Base-by-base conservation (phyloP, 2,797 vertebrate genomes). In the Cichlasoma orientale region DNA sequence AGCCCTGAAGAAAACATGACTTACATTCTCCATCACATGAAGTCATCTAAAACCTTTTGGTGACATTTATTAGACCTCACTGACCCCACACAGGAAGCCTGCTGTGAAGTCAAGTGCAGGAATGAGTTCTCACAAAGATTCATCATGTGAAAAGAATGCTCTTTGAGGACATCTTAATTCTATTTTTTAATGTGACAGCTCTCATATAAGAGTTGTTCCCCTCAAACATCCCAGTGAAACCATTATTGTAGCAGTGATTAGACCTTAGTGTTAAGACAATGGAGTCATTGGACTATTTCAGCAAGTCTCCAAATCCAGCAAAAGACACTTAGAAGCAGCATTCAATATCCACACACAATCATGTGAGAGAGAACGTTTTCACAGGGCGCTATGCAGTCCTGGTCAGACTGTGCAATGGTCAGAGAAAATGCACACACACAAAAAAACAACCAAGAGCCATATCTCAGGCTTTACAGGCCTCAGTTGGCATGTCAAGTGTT, bases 51-150 rank as follows among this genome's bases (percentile, higher is more conserved):
- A 88, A 78, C 56, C 41, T 87, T 83, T 71, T 4, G 44, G 56
- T 86, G 90, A 90, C 89, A 82, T 94, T 93, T 93, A 93, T 84
- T 70, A 89, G 91, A 80, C 85, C 76, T 58, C 55, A 3, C 41
- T 91, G 93, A 88, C 86, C 88, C 77, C 5, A 1, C 58, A 14
- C 18, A 83, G 59, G 83, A 80, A 87, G 78, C 69, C 56, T 81
- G 78, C 76, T 68, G 76, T 55, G 19, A 88, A 76, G 89, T 90
- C 72, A 81, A 78, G 82, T 56, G 75, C 38, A 81, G 78, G 80
- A 78, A 68, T 5, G 55, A 68, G 70, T 90, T 75, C 80, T 79
- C 23, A 70, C 54, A 55, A 77, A 80, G 44, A 53, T 33, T 52
- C 52, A 31, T 93, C 89, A 94, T 75, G 77, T 63, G 29, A 68